Percentiles rank a stretch among this genome's conserved stretches.
These are phyloP conservation scores for Tonatia bakeri DNA, from an alignment of 2,113 vertebrate species.

Conservation along the genomic window DNA sequence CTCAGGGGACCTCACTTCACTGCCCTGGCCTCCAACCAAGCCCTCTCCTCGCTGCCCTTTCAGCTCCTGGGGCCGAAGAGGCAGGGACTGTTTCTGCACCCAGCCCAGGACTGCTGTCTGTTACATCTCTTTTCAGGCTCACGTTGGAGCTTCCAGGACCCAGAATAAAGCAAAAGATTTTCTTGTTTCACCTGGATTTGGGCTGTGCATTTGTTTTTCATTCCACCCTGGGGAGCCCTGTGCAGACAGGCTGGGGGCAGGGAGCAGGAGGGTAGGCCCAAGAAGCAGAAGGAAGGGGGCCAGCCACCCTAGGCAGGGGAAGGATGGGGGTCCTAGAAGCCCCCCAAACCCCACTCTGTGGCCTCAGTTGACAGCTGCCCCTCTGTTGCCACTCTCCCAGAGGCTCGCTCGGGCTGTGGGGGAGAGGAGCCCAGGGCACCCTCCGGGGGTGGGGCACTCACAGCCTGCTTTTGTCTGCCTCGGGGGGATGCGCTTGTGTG, in stretches of 20 bases:
- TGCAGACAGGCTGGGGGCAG: not conserved
- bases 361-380: not conserved
- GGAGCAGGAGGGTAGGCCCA: not conserved
- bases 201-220: constrained; percentile 17
- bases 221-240: not conserved
- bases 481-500: not conserved
- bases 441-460: not conserved
- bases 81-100: not conserved
- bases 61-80: not conserved
- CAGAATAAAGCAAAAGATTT: constrained; percentile 80
- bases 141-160: constrained; percentile 61
- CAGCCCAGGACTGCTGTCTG: not conserved
- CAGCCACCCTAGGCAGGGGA: not conserved
- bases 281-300: not conserved
- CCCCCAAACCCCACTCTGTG: not conserved
- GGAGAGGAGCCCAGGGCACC: not conserved
- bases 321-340: too few relatives aligned
- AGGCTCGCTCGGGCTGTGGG: not conserved
- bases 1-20: not conserved
- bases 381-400: not conserved
- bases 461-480: not conserved
- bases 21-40: not conserved
- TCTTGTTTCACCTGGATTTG: constrained; percentile 66
- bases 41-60: constrained; percentile 16
- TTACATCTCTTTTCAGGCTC: constrained; percentile 64